Evolutionary conservation across 2,797 vertebrate species (phyloP), one percentile per base, ranked within the genome.

Genomic region (Alouatta caraya): DNA sequence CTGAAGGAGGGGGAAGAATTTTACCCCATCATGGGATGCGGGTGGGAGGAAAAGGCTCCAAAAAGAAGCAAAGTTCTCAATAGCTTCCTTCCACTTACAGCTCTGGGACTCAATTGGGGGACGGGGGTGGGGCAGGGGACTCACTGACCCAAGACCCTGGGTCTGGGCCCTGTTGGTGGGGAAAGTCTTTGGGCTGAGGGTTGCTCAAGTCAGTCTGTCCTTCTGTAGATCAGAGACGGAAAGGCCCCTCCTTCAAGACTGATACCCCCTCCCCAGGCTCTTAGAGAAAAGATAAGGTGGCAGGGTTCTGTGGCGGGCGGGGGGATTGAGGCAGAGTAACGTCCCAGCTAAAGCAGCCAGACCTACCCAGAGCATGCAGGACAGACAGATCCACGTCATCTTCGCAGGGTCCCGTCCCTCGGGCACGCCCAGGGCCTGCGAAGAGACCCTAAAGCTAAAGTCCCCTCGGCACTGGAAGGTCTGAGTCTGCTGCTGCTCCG

Each of bases 331-430:
- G 33, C n/a, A 67, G 64, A 67, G 33, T 30, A 1, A 26, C 39
- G 21, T 26, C 59, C 8, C 3, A 67, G 67, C 82, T 73, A 48
- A 70, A 80, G 42, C 46, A 70, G 59, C 50, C 61, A 44, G n/a
- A 98, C 99, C 98, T 99, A 99, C 99, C 99, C 99, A 99, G 97
- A 99, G 99, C 99, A 99, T 99, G 98, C 99, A 99, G 99, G 99
- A 99, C 97, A 99, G 98, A 98, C 99, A 99, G 98, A 99, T 98
- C 99, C 99, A 99, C 98, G 99, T 99, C 98, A 98, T 98, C 97
- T 95, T 98, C 73, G 4, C 93, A 12, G 70, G 33, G 91, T 85
- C 90, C 93, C 12, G 76, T 72, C 76, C 55, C 92, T 81, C 4
- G 5, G 90, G 81, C 90, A 73, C 82, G 12, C 12, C 82, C 1